phyloP scores from a whole-genome alignment of 2,113 vertebrate species.

The Clupea harengus region DNA sequence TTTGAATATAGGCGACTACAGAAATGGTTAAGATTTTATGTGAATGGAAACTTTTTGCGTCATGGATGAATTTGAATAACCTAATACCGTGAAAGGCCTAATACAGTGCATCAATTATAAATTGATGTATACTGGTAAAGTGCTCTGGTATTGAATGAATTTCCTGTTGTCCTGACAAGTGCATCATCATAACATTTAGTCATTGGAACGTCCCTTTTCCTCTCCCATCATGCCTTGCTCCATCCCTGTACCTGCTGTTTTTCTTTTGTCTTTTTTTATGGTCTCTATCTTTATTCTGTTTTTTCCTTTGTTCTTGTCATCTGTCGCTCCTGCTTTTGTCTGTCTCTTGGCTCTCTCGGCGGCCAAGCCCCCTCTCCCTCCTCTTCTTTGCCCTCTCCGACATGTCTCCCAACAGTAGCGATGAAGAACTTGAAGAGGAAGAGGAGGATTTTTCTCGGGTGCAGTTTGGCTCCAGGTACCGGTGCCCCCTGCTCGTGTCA shows the following conservation, averaged over 20 bases:
- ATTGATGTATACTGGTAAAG: background rate
- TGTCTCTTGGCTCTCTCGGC: constrained; percentile 50
- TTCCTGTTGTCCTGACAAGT: background rate
- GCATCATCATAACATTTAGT: background rate
- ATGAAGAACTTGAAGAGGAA: constrained; percentile 85
- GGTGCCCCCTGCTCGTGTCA: constrained; percentile 58
- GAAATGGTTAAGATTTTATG: background rate
- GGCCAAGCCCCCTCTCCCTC: constrained; percentile 87
- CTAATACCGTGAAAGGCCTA: background rate
- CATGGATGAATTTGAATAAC: background rate
- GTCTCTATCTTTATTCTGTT: constrained; percentile 18
- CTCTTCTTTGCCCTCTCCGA: constrained; percentile 90
- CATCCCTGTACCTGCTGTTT: background rate
- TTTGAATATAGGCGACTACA: background rate
- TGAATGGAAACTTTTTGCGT: background rate
- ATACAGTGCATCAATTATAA: background rate
- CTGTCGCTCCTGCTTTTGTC: constrained; percentile 22
- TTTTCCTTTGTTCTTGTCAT: background rate
- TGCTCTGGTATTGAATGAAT: background rate
- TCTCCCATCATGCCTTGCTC: background rate
- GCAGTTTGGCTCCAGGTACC: constrained; percentile 99
- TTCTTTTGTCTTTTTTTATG: background rate
- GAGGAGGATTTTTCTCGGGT: constrained; percentile 92
- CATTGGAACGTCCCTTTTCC: background rate
- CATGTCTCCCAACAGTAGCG: constrained; percentile 92